Evolutionary conservation across 2,113 vertebrate species (phyloP).

Genomic region (Onychostoma macrolepis): DNA sequence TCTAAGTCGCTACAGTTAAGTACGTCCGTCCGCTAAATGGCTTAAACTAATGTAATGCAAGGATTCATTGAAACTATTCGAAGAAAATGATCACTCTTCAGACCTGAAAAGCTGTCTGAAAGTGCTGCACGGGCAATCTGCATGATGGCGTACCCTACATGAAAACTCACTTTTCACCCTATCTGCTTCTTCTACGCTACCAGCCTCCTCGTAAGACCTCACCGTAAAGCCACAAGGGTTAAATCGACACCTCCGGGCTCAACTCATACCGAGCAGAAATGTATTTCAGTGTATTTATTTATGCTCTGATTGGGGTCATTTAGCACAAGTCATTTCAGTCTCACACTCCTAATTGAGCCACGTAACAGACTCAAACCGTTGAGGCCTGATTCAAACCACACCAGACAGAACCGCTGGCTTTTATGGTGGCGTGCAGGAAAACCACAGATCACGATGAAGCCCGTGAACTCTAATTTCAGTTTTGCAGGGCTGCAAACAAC

Average conservation of each 20-base stretch:
- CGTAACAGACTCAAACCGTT: slow-evolving; percentile 20
- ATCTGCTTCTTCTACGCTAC: not conserved
- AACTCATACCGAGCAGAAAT: slow-evolving; percentile 11
- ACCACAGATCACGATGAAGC: slow-evolving; percentile 16
- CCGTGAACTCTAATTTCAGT: slow-evolving; percentile 13
- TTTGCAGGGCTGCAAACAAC: slow-evolving; percentile 9
- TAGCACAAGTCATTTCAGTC: slow-evolving; percentile 18
- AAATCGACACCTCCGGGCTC: slow-evolving; percentile 19
- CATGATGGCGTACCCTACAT: not conserved
- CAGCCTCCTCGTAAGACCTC: not conserved
- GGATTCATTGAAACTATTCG: not conserved
- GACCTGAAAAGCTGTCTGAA: not conserved
- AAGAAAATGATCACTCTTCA: not conserved
- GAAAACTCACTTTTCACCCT: not conserved
- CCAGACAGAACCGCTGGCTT: slow-evolving; percentile 14
- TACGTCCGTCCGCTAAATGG: not conserved
- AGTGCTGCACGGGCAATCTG: not conserved
- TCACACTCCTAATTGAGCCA: slow-evolving; percentile 25
- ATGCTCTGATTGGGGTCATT: slow-evolving; percentile 34
- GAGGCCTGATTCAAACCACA: slow-evolving; percentile 35
- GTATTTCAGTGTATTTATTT: slow-evolving; percentile 37
- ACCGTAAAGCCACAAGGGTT: slow-evolving; percentile 27
- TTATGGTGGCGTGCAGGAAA: slow-evolving; percentile 24
- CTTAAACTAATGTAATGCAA: not conserved
- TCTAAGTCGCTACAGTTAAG: not conserved